These are phyloP conservation scores for Bergia puertoricense DNA, from an alignment of 92 coral and sea anemone genomes.

Conservation along the genomic window DNA sequence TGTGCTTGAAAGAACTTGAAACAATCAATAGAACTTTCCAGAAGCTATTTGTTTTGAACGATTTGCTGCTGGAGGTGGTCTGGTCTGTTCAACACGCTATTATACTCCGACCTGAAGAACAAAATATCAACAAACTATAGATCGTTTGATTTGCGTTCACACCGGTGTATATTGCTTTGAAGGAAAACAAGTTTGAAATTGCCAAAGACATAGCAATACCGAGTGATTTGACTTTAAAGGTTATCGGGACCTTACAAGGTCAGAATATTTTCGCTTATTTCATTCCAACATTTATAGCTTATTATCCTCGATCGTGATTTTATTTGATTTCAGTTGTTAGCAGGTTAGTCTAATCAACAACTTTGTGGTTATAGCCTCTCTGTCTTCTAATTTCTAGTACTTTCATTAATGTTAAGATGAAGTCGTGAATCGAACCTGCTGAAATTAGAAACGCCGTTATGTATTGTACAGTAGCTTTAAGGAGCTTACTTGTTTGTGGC, in stretches of 20 bases:
- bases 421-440: not conserved
- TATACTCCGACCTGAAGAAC: constrained; percentile 8
- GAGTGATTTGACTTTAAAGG: not conserved
- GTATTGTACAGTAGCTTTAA: not conserved
- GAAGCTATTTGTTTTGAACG: constrained; percentile 36
- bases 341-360: not conserved
- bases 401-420: not conserved
- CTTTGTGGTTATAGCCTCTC: not conserved
- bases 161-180: not conserved
- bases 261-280: not conserved
- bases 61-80: constrained; percentile 20
- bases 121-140: constrained; percentile 29
- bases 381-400: not conserved
- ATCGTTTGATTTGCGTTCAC: not conserved
- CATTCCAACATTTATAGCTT: not conserved
- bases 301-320: not conserved
- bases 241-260: not conserved
- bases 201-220: not conserved
- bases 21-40: constrained; percentile 33
- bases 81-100: not conserved
- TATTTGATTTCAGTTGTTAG: constrained; percentile 1
- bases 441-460: not conserved
- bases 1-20: constrained; percentile 30
- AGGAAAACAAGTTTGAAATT: not conserved
- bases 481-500: not conserved